Percentiles rank a stretch among this genome's conserved stretches.
phyloP scores from a whole-genome alignment of 2,888 invertebrate species.

The Anagyrus pseudococci region DNA sequence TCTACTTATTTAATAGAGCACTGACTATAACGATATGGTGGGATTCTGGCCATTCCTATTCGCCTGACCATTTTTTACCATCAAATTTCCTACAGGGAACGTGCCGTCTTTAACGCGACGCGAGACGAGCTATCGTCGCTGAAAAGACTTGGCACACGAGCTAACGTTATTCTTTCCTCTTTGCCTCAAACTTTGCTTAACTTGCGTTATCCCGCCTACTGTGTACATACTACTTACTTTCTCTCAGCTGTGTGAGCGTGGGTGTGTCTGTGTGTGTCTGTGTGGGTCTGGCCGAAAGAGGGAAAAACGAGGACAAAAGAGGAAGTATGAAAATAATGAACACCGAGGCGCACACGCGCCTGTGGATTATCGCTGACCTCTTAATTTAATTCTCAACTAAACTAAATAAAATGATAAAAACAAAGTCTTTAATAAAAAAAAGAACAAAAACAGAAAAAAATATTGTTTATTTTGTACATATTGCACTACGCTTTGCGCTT shows the following conservation, averaged over 20 bases:
- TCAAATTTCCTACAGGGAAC: no score
- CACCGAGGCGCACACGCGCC: neutral
- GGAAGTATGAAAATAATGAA: constrained; percentile 13
- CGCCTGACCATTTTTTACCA: no score
- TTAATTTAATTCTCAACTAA: constrained; percentile 20
- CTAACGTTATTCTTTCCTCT: constrained; percentile 6
- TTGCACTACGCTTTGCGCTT: constrained; percentile 35
- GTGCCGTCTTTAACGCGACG: no score
- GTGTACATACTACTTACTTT: constrained; percentile 13
- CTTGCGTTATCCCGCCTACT: constrained; percentile 2
- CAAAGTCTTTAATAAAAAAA: constrained; percentile 8
- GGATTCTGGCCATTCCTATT: no score
- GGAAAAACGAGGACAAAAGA: constrained; percentile 14
- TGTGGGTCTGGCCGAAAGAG: constrained; percentile 13
- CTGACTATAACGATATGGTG: no score
- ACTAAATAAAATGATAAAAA: constrained; percentile 28
- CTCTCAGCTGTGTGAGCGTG: constrained; percentile 19
- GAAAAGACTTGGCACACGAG: no score
- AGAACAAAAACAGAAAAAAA: neutral
- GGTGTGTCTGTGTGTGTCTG: no score
- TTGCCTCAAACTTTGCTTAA: constrained; percentile 8
- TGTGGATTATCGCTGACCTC: constrained; percentile 16
- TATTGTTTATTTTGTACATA: constrained; percentile 29
- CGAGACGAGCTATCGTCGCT: no score
- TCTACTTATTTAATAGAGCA: no score